Base-by-base conservation (phyloP, 2,113 vertebrate genomes). In the Scomber japonicus region DNA sequence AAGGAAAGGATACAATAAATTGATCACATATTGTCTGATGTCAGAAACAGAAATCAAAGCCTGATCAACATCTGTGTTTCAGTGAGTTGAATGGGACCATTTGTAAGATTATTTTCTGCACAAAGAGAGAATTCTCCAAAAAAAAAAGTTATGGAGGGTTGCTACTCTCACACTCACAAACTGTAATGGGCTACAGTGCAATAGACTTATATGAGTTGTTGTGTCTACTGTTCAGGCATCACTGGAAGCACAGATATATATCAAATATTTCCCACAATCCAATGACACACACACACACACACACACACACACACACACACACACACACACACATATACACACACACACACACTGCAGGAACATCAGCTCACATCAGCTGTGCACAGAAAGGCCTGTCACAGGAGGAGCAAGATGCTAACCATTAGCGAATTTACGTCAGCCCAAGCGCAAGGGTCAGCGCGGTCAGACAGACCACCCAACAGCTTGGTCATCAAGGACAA, bases 381-480 rank as follows among this genome's bases (percentile, higher is more conserved):
- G 83, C 46, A 6, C 53, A 85, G 68, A 80, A 74, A 81, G 53
- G 50, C 75, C 75, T 88, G 89, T 92, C 89, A 90, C 81, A 68
- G 68, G 11, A 59, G 71, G 69, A 82, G 70, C 80, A 71, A 86
- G 76, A 89, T 54, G 71, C 83, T 88, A 92, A 91, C 85, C 88
- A 90, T 92, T 91, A 92, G 89, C 71, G 24, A 92, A 91, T 93
- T 92, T 91, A 92, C 88, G 83, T 93, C 88, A 92, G 87, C 64
- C 71, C n/a, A 21, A 87, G 79, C 74, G 1, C 78, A 80, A 73
- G 86, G 88, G 91, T 93, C 92, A 92, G 69, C 9, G 53, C 72
- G 86, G 90, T 92, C 93, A 93, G 82, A 87, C 82, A 3, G 92
- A 92, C 93, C 93, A 92, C 90, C 93, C 93, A 93, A 90, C 89